phyloP scores from a whole-genome alignment of 1,140 invertebrate species.

The Lutraria rhynchaena region DNA sequence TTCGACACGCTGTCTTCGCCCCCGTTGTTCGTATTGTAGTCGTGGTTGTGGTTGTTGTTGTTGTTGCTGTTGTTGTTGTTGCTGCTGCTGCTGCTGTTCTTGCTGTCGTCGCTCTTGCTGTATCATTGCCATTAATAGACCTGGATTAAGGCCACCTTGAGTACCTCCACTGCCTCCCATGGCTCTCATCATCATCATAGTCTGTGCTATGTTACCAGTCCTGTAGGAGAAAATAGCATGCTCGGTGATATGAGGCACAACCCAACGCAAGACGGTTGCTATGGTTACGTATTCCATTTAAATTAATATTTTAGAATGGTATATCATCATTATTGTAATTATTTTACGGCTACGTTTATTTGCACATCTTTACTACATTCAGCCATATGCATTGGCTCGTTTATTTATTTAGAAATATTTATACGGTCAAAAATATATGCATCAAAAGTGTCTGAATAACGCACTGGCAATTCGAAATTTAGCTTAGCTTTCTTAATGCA shows the following conservation, averaged over 20 bases:
- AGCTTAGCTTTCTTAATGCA: too few species aligned
- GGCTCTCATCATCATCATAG: slow-evolving; percentile 50
- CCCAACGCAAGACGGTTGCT: slow-evolving; percentile 5
- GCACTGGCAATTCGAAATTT: too few species aligned
- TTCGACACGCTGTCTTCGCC: not conserved
- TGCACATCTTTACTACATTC: too few species aligned
- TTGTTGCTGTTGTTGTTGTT: slow-evolving; percentile 14
- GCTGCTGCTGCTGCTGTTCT: slow-evolving; percentile 31
- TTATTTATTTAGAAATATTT: too few species aligned
- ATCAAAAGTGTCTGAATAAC: too few species aligned
- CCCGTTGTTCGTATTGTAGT: not conserved
- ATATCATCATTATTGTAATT: too few species aligned
- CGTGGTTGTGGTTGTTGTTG: not conserved
- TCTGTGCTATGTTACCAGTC: slow-evolving; percentile 12
- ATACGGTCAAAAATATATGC: too few species aligned
- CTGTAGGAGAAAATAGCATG: slow-evolving; percentile 46
- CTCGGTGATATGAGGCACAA: not conserved
- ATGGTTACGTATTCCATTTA: too few species aligned
- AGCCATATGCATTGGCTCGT: too few species aligned
- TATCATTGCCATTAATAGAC: slow-evolving; percentile 29
- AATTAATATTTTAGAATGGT: too few species aligned
- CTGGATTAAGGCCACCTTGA: not conserved
- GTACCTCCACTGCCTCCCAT: not conserved
- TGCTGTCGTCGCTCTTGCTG: slow-evolving; percentile 33
- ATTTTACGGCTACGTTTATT: too few species aligned